Base-by-base conservation (phyloP, 2,113 vertebrate genomes). In the Baryphthengus martii region DNA sequence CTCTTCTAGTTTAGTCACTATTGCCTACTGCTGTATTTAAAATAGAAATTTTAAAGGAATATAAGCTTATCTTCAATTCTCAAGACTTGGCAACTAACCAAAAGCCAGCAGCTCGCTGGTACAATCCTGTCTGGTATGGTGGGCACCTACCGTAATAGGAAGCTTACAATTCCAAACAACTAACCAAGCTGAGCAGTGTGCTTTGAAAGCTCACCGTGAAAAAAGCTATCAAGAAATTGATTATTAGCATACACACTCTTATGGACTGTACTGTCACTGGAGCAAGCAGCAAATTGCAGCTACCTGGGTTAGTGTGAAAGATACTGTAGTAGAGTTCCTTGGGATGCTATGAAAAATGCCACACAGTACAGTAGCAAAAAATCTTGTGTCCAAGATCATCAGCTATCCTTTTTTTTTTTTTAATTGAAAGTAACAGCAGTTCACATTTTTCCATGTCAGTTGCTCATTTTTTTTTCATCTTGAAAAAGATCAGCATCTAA, bases 361-460 rank as follows among this genome's bases (percentile, higher is more conserved):
- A n/a, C n/a, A n/a, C n/a, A n/a, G n/a, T 72, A 28, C 55, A 77
- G 78, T 37, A 74, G 50, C 61, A 90, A 80, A 93, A 66, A 91
- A 25, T 4, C 4, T 20, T 39, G 4, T 29, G 6, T 59, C 25
- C 44, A 56, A 88, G 37, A 67, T 65, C 26, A 71, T 71, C 79
- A 72, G 33, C 24, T 55, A 8, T 45, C 21, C 0, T 72, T 63
- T 81, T 45, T 37, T 18, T 76, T 55, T 17, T 71, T 61, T 39
- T 3, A 37, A 92, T 58, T 87, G 42, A 45, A 78, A 89, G 33
- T 73, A 84, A 53, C 24, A 83, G 55, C 74, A 58, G 35, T 50
- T 97, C 66, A 35, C 31, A 42, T 87, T 92, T 94, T 91, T 75
- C 68, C 37, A 28, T 90, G 76, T 63, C 86, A 81, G 65, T 67